A percentile compares a stretch with the other conserved stretches of the same genome.
These are phyloP conservation scores for Philereme transversata DNA, from an alignment of 2,888 invertebrate genomes.

Conservation along the genomic window DNA sequence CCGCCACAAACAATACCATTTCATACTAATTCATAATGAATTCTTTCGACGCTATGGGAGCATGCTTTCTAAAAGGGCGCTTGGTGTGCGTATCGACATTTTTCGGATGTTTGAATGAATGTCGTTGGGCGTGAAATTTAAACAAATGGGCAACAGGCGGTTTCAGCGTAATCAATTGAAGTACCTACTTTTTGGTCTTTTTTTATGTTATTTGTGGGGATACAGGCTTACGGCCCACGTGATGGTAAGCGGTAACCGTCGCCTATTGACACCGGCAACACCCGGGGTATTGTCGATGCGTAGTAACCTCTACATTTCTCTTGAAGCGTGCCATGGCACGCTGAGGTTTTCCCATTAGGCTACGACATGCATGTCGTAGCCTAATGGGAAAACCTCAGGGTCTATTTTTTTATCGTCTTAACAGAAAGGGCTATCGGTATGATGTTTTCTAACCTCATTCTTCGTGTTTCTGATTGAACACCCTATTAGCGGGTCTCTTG, in stretches of 20 bases:
- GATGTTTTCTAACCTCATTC: slow-evolving; percentile 32
- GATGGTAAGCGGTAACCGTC: too few relatives aligned
- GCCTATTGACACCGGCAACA: too few relatives aligned
- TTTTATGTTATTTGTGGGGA: too few relatives aligned
- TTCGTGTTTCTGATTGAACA: slow-evolving; percentile 37
- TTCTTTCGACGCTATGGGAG: slow-evolving; percentile 59
- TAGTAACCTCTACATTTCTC: too few relatives aligned
- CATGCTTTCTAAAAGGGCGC: slow-evolving; percentile 68
- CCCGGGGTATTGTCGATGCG: too few relatives aligned
- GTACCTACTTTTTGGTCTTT: neutral
- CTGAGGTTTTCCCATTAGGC: too few relatives aligned
- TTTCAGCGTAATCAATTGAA: slow-evolving; percentile 38
- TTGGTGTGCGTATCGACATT: slow-evolving; percentile 43
- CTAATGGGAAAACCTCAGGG: too few relatives aligned
- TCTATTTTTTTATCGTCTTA: slow-evolving; percentile 9
- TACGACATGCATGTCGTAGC: too few relatives aligned
- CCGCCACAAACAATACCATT: slow-evolving; percentile 78
- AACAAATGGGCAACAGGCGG: slow-evolving; percentile 42
- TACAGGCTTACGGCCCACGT: too few relatives aligned
- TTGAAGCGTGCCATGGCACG: too few relatives aligned
- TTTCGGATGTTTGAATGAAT: slow-evolving; percentile 36
- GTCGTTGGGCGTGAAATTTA: slow-evolving; percentile 38
- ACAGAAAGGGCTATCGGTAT: slow-evolving; percentile 16
- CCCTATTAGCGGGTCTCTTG: slow-evolving; percentile 42
- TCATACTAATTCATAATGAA: slow-evolving; percentile 78